A percentile compares a stretch with the other conserved stretches of the same genome.
Conservation (phyloP, 2,888 invertebrate species). For the Tromatobia lineatoria region DNA sequence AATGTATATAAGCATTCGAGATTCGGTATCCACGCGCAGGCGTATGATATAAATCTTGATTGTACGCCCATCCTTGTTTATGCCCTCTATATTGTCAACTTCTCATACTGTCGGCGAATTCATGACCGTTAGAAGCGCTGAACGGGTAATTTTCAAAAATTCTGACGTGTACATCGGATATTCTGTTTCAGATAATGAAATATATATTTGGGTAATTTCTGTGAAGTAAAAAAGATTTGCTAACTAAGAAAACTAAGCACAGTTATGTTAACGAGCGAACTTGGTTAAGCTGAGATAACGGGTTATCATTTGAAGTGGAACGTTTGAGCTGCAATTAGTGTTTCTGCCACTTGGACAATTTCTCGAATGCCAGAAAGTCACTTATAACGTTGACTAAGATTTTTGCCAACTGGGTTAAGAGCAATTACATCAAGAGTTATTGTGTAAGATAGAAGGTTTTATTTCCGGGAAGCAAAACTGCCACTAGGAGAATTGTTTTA, state of each 20-base stretch:
- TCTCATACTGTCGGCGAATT: slow-evolving; percentile 65
- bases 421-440: too few relatives aligned
- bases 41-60: slow-evolving; percentile 63
- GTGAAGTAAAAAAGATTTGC: neutral
- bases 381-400: too few relatives aligned
- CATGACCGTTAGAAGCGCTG: slow-evolving; percentile 65
- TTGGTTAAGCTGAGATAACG: too few relatives aligned
- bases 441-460: too few relatives aligned
- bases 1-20: slow-evolving; percentile 28
- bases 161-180: neutral
- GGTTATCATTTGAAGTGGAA: too few relatives aligned
- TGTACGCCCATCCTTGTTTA: slow-evolving; percentile 50
- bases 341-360: too few relatives aligned
- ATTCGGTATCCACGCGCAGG: slow-evolving; percentile 24
- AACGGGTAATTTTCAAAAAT: slow-evolving; percentile 17
- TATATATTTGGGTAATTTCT: neutral
- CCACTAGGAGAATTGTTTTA: too few relatives aligned
- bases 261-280: neutral
- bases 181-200: neutral
- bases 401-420: too few relatives aligned
- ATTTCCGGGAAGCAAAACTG: too few relatives aligned
- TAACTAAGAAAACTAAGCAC: neutral
- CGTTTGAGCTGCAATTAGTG: too few relatives aligned
- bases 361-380: too few relatives aligned
- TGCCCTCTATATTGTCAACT: slow-evolving; percentile 40